Evolutionary conservation across 2,797 vertebrate species (phyloP).

Genomic region (Helarctos malayanus): DNA sequence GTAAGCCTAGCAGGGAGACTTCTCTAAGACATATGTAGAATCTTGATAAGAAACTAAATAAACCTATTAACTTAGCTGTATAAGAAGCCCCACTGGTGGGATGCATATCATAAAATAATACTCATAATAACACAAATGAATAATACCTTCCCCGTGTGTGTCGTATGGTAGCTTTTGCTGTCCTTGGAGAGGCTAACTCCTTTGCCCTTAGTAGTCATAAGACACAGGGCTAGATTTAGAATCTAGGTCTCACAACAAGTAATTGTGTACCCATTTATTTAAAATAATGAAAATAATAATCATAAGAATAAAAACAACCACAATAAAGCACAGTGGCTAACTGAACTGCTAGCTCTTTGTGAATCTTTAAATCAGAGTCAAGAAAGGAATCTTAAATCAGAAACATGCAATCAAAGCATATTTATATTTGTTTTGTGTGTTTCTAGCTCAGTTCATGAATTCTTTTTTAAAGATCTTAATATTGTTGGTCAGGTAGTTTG

Average conservation of each 20-base stretch:
- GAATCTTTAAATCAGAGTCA: conserved; percentile 41
- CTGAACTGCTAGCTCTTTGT: background rate
- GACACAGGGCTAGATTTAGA: background rate
- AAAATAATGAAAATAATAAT: conserved; percentile 47
- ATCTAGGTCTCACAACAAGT: background rate
- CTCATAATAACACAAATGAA: conserved; percentile 15
- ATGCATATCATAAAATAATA: conserved; percentile 20
- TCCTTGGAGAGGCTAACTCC: conserved; percentile 5
- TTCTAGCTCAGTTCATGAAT: conserved; percentile 7
- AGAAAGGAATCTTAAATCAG: conserved; percentile 43
- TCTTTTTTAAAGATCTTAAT: conserved; percentile 35
- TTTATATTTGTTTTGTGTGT: conserved; percentile 61
- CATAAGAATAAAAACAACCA: conserved; percentile 13
- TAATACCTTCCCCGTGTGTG: background rate
- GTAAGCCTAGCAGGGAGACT: background rate
- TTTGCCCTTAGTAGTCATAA: background rate
- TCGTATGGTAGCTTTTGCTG: background rate
- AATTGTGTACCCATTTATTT: background rate
- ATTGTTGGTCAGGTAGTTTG: background rate
- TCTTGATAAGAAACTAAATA: conserved; percentile 52
- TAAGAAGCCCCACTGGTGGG: background rate
- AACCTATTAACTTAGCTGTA: background rate
- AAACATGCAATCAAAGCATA: background rate
- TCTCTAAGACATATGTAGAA: background rate
- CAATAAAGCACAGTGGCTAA: background rate